These are phyloP conservation scores for Drosophila rhopaloa DNA, from an alignment of 1,140 invertebrate species.

Conservation along the genomic window DNA sequence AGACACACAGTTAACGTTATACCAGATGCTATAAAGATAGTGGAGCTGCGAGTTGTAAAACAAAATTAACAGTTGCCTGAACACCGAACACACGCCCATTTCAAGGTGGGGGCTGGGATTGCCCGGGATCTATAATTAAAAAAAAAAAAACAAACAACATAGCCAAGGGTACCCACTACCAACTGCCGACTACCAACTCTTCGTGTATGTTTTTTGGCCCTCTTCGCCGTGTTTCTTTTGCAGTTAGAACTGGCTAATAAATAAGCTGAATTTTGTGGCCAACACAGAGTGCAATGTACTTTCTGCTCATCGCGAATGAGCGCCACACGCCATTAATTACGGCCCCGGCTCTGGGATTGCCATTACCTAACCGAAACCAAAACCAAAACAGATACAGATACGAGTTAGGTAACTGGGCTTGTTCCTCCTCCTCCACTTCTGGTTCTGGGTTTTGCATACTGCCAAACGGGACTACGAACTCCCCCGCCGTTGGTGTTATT, in stretches of 20 bases:
- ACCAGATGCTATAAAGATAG: slow-evolving; percentile 63
- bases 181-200: neutral
- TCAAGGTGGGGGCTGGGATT: slow-evolving; percentile 25
- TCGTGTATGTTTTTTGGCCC: slow-evolving; percentile 25
- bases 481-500: slow-evolving; percentile 7
- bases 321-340: slow-evolving; percentile 82
- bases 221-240: slow-evolving; percentile 40
- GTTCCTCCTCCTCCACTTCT: slow-evolving; percentile 1
- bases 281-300: slow-evolving; percentile 72
- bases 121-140: slow-evolving; percentile 73
- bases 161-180: slow-evolving; percentile 5
- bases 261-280: slow-evolving; percentile 51
- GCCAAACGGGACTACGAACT: slow-evolving; percentile 39
- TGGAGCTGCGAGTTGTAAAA: slow-evolving; percentile 62
- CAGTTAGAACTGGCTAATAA: slow-evolving; percentile 63
- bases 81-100: slow-evolving; percentile 62
- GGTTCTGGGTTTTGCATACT: slow-evolving; percentile 61
- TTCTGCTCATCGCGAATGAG: slow-evolving; percentile 53
- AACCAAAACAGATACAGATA: slow-evolving; percentile 5
- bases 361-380: slow-evolving; percentile 51
- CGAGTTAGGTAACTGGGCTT: slow-evolving; percentile 48
- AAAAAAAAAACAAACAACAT: slow-evolving; percentile 19
- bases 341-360: slow-evolving; percentile 38
- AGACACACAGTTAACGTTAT: slow-evolving; percentile 75
- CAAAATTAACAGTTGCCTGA: slow-evolving; percentile 82